Percentiles rank a stretch among this genome's conserved stretches.
Evolutionary conservation across 2,797 vertebrate genomes (phyloP).

Genomic region (Centroberyx gerrardi): DNA sequence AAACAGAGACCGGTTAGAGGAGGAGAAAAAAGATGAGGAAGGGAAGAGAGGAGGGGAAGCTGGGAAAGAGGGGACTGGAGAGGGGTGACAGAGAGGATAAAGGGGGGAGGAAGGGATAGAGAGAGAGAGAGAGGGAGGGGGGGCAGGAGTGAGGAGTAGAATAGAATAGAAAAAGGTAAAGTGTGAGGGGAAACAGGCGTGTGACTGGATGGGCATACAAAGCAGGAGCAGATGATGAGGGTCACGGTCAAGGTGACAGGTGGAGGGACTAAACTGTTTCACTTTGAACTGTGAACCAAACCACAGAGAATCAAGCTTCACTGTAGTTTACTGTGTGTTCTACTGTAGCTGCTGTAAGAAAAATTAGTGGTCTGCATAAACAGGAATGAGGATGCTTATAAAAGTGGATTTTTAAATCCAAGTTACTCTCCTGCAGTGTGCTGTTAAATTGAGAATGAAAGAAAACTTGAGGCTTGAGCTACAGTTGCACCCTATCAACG

Average conservation of each 20-base stretch:
- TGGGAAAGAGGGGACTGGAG: slow-evolving; percentile 5
- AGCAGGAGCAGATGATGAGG: slow-evolving; percentile 26
- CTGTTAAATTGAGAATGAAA: not conserved
- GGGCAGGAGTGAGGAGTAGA: not conserved
- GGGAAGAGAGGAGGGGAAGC: not conserved
- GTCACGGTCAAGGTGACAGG: not conserved
- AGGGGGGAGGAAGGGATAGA: slow-evolving; percentile 18
- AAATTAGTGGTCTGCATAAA: not conserved
- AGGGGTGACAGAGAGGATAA: slow-evolving; percentile 5
- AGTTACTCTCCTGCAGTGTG: not conserved
- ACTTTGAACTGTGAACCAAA: not conserved
- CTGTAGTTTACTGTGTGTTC: not conserved
- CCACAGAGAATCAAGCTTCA: not conserved
- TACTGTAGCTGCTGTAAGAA: not conserved
- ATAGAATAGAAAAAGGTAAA: not conserved
- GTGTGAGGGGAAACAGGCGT: too few relatives aligned
- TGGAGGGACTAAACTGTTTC: not conserved
- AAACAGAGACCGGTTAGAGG: slow-evolving; percentile 17
- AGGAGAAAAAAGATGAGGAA: slow-evolving; percentile 12
- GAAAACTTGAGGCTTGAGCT: not conserved
- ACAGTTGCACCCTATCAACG: not conserved
- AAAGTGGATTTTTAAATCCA: not conserved
- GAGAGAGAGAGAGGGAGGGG: slow-evolving; percentile 19
- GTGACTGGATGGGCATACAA: not conserved
- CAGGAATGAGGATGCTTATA: too few relatives aligned